Evolutionary conservation across 2,113 vertebrate genomes (phyloP), one percentile per base, ranked within the genome.

Genomic region (Cephalopterus ornatus): DNA sequence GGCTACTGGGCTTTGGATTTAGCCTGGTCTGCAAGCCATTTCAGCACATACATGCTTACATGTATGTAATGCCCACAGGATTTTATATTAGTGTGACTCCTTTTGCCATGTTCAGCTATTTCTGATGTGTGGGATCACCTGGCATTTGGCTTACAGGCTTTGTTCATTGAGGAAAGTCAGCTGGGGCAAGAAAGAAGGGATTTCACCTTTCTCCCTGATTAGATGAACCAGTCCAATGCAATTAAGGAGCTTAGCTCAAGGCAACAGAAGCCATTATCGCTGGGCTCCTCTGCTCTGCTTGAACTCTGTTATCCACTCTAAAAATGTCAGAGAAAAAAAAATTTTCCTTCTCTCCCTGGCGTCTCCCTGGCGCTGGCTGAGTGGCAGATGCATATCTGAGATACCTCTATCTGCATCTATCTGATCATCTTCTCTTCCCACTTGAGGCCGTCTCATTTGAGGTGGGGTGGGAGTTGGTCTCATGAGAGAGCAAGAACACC

Each of bases 221-320:
- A 91, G 82, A 88, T 42, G 75, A 96, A 52, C 77, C 70, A 76
- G 88, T 76, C 78, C 72, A 67, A 77, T 70, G 88, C 79, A 94
- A 95, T 97, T 95, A 95, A 71, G 72, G 67, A 85, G 67, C 90
- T 86, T 96, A 90, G 94, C 94, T 96, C 77, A 95, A 88, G 94
- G 95, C 93, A 96, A 94, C 30, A 92, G 85, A 90, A 83, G 50
- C 67, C 92, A 92, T 92, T 94, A 90, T 44, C 12, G 0, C 88
- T 80, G 67, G 92, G 63, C 65, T 96, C 50, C 78, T 95, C 75
- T 92, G 79, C 59, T 92, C 75, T 86, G 61, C 78, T 88, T 92
- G 88, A 96, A 94, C 95, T 95, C 89, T 95, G n/a, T 83, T 89
- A 96, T 83, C 85, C 89, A 67, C 0, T 15, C 67, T 75, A 88